A percentile compares a stretch with the other conserved stretches of the same genome.
Conservation (phyloP, 2,113 vertebrate genomes). For the Elaphurus davidianus region DNA sequence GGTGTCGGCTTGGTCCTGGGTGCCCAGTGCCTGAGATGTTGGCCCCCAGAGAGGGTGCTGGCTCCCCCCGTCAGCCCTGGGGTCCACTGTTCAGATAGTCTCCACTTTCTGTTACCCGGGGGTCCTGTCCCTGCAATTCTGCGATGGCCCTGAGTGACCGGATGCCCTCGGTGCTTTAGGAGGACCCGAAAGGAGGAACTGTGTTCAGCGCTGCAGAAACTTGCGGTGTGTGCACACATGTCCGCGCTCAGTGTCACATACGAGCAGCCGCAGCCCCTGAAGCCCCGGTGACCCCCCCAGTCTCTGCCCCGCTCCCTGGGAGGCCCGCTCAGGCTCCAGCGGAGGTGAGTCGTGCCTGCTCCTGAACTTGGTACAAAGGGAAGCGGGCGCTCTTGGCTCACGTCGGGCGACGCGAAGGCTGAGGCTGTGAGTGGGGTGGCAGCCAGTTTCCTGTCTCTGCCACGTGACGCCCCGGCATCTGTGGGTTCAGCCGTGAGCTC, state of each 20-base stretch:
- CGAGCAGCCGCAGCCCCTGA: not conserved
- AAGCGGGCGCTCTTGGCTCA: not conserved
- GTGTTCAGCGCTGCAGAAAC: not conserved
- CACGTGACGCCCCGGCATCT: accelerated
- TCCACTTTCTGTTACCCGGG: not conserved
- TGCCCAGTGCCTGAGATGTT: accelerated
- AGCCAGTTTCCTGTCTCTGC: not conserved
- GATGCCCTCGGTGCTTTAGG: not conserved
- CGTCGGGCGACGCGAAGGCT: not conserved
- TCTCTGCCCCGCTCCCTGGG: not conserved
- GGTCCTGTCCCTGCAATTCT: not conserved
- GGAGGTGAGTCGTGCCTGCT: not conserved
- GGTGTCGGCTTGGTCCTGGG: not conserved
- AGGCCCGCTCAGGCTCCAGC: not conserved
- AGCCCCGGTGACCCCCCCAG: not conserved
- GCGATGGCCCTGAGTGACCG: not conserved
- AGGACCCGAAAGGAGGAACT: not conserved
- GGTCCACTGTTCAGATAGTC: not conserved
- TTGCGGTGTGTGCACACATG: not conserved
- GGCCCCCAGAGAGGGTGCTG: not conserved
- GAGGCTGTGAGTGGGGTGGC: too few relatives aligned
- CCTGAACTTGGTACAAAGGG: not conserved
- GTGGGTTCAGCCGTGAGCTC: not conserved
- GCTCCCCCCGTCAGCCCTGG: not conserved
- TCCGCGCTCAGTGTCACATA: not conserved